phyloP scores from a whole-genome alignment of 2,797 vertebrate species.

The Ceryle rudis region DNA sequence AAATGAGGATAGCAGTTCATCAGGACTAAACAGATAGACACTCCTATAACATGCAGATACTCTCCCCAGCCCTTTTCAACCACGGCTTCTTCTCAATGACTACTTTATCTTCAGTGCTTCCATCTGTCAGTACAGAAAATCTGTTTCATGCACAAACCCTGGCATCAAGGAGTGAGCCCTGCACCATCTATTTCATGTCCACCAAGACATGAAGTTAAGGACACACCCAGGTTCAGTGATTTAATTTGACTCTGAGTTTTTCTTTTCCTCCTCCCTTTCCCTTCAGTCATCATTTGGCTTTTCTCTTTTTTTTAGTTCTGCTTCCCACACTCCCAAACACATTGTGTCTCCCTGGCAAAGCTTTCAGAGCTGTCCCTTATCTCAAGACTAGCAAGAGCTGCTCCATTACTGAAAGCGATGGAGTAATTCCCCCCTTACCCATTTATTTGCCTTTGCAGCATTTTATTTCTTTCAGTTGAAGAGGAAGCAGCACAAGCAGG shows the following conservation, averaged over 20 bases:
- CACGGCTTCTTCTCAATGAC: neutral
- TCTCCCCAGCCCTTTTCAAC: neutral
- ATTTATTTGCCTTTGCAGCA: neutral
- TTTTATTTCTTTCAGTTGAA: neutral
- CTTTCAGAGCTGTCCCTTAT: neutral
- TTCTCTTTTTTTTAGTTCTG: neutral
- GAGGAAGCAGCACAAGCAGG: neutral
- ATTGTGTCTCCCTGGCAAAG: neutral
- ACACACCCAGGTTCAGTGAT: neutral
- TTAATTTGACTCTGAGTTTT: constrained; percentile 22
- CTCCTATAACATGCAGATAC: neutral
- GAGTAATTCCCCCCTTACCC: neutral
- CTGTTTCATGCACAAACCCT: neutral
- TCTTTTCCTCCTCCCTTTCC: neutral
- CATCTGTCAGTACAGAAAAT: neutral
- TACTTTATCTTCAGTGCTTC: neutral
- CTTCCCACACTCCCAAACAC: neutral
- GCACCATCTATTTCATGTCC: constrained; percentile 17
- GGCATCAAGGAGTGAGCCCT: neutral
- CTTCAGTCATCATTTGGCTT: constrained; percentile 33
- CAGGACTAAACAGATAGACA: constrained; percentile 3
- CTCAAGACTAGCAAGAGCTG: neutral
- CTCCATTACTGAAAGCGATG: neutral
- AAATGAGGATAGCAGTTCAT: constrained; percentile 49
- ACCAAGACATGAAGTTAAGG: neutral